These are phyloP conservation scores for Acyrthosiphon pisum DNA, from an alignment of 1,140 invertebrate species.

Conservation along the genomic window DNA sequence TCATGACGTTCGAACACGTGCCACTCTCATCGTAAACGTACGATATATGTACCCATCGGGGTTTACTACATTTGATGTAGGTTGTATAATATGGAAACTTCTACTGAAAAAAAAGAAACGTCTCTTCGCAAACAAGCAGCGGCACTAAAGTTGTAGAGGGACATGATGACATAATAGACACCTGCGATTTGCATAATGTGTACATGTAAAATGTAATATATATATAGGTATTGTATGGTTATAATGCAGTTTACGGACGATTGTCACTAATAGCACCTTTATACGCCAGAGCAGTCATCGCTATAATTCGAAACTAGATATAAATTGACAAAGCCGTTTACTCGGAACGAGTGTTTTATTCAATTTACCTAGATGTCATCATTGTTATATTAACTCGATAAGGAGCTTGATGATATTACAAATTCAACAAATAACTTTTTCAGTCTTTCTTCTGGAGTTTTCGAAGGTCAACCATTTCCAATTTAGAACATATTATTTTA, in stretches of 20 bases:
- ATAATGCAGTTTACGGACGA: background rate
- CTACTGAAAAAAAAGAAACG: background rate
- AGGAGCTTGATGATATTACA: background rate
- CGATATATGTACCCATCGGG: background rate
- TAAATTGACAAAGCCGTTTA: background rate
- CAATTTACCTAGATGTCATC: background rate
- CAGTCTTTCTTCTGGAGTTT: background rate
- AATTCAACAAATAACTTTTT: conserved; percentile 8
- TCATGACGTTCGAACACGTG: background rate
- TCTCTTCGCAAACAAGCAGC: background rate
- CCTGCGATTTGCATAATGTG: background rate
- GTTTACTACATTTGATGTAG: background rate
- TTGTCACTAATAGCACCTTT: background rate
- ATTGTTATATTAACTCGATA: background rate
- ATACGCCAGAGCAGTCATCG: background rate
- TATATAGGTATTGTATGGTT: too few relatives aligned
- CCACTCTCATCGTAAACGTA: background rate
- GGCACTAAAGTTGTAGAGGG: background rate
- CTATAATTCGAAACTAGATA: background rate
- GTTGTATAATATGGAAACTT: background rate
- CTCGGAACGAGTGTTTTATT: background rate
- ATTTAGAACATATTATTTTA: background rate
- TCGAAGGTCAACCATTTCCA: background rate
- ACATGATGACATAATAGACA: background rate
- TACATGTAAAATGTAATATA: too few relatives aligned